Percentiles rank a stretch among this genome's conserved stretches.
Evolutionary conservation across 1,140 invertebrate genomes (phyloP).

Genomic region (Pseudomyrmex concolor): DNA sequence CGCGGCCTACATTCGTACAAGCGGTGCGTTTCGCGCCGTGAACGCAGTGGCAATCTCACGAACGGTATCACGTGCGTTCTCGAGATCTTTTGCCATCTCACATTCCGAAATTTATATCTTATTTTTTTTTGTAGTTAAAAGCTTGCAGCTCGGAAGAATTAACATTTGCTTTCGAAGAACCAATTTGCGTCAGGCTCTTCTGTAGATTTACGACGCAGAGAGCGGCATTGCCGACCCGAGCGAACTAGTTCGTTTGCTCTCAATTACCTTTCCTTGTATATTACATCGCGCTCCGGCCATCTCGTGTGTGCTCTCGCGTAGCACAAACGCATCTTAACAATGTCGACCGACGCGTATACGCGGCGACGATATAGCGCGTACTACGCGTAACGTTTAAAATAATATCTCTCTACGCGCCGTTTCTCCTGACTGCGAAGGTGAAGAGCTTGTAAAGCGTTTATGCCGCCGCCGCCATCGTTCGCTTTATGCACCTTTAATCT

Average conservation of each 20-base stretch:
- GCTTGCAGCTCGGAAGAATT: neutral
- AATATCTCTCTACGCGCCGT: conserved; percentile 55
- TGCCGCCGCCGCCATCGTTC: conserved; percentile 13
- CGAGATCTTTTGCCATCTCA: too few relatives aligned
- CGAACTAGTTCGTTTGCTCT: neutral
- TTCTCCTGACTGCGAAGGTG: conserved; percentile 56
- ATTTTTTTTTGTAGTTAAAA: too few relatives aligned
- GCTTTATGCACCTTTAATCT: conserved; percentile 79
- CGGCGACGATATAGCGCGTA: conserved; percentile 22
- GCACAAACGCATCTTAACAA: conserved; percentile 13
- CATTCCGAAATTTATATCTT: too few relatives aligned
- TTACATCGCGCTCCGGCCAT: neutral
- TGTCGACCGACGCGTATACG: neutral
- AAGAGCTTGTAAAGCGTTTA: conserved; percentile 69
- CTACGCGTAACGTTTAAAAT: conserved; percentile 54
- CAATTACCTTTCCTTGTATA: neutral
- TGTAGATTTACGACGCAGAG: neutral
- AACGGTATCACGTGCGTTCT: too few relatives aligned
- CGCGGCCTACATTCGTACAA: neutral
- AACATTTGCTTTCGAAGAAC: neutral
- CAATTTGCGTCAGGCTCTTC: neutral
- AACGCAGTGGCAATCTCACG: neutral
- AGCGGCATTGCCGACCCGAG: neutral
- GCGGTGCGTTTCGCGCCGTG: neutral
- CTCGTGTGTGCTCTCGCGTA: neutral